Base-by-base conservation (phyloP, 1,140 invertebrate genomes). In the Alviniconcha marisindica region DNA sequence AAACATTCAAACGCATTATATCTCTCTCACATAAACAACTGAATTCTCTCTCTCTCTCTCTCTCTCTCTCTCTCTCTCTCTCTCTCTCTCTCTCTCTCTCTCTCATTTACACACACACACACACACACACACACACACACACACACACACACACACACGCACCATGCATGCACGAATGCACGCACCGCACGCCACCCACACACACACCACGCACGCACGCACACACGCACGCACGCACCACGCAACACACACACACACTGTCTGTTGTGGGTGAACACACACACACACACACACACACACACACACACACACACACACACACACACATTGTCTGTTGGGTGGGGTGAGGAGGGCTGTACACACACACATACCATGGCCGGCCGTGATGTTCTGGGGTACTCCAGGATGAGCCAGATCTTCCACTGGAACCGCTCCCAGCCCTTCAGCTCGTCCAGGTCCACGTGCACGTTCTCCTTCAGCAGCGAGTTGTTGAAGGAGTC, bases 401-500 rank as follows among this genome's bases (percentile, higher is more conserved):
- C 91, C 69, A 92, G 80, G 66, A 91, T 89, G 24, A 91, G 83
- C 91, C 91, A 92, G n/a, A 91, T 83, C 83, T 87, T 86, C 84
- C 88, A 91, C 81, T 91, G 91, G 51, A 89, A 79, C 66, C 83
- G 84, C 66, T 84, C 85, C 90, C 89, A 91, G 79, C 91, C 91
- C 76, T 86, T 83, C 28, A 89, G 85, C 21, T 84, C 80, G 54
- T 88, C 84, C 7, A 90, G 81, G 69, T 91, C 87, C 10, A 91
- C 85, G 77, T 85, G 87, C 21, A 88, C 83, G 36, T 87, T 86
- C 77, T 92, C 90, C 28, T 88, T 88, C 18, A 84, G 81, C 44
- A 92, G 86, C 81, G 88, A 90, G 31, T 88, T 84, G 84, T 91
- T 91, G 84, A 91, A 91, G 40, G 88, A 89, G 82, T 92, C 89